Base-by-base conservation (phyloP, 1,140 invertebrate species). In the Mesaphorura yosii region DNA sequence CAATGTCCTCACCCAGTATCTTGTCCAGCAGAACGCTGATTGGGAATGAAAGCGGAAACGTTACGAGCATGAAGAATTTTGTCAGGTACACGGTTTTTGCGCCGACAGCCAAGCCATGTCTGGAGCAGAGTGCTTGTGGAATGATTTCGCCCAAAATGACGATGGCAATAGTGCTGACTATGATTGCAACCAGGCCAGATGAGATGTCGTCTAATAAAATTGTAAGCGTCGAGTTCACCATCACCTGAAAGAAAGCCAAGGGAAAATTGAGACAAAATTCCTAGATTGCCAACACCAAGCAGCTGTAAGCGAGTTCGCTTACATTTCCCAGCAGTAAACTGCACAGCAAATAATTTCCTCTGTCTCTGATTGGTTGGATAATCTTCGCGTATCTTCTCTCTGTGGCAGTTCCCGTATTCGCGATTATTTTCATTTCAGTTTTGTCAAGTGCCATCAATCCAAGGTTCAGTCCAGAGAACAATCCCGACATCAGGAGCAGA, bases 331-430 rank as follows among this genome's bases (percentile, higher is more conserved):
- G 76, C 37, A 99, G 70, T 63, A 98, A 86, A 64, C 81, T 77
- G 73, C 95, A 98, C 12, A 98, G 76, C 22, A 99, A 73, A 71
- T 90, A 96, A 74, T 98, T 98, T 41, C 95, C 95, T 65, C 88
- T 82, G 66, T 87, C 82, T 45, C 92, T 73, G 1, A 96, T 83
- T 0, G 92, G 91, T 68, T 86, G 79, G 57, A 97, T 96, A 25
- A 80, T 81, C 57, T 80, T 76, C 0, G 91, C 85, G 69, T 86
- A 88, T n/a, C 40, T 31, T 48, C 82, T 74, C 68, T 93, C 80
- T 65, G 73, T 61, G 0, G 67, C 65, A 4, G 83, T 83, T 34
- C 86, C 86, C 48, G 87, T 90, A 66, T 90, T 89, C 59, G 82
- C 79, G 44, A 95, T 79, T 55, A 95, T 92, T 65, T 92, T 90